Conservation (phyloP, 2,797 vertebrate genomes). For the Scolopax rusticola region DNA sequence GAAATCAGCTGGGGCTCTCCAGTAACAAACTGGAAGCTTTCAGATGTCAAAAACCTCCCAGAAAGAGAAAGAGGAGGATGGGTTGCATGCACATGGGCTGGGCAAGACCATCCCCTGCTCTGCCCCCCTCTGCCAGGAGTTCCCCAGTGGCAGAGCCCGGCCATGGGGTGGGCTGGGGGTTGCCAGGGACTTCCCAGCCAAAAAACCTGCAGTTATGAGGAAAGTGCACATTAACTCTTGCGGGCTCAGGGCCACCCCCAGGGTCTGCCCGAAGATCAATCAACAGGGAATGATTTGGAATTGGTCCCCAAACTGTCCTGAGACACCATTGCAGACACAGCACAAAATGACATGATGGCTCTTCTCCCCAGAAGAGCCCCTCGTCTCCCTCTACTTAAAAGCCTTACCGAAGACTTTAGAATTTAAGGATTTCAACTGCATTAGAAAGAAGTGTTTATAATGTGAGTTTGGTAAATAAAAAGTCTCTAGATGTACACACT, state of each 20-base stretch:
- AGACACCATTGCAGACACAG: neutral
- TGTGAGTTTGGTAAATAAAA: neutral
- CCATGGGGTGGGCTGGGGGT: neutral
- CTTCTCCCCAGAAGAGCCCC: neutral
- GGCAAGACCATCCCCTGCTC: too few species aligned
- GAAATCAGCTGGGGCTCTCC: slow-evolving; percentile 13
- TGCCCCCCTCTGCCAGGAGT: neutral
- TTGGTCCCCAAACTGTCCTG: neutral
- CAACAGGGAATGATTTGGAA: neutral
- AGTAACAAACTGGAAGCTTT: slow-evolving; percentile 45
- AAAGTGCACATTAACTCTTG: neutral
- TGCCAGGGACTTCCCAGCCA: neutral
- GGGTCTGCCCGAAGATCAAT: neutral
- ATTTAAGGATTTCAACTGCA: neutral
- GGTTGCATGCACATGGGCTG: neutral
- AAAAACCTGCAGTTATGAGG: neutral
- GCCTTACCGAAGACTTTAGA: neutral
- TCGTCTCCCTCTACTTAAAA: neutral
- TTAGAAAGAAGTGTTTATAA: neutral
- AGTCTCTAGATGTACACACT: neutral
- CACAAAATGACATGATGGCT: neutral
- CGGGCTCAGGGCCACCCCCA: neutral
- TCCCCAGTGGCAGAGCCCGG: neutral
- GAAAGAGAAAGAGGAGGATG: neutral
- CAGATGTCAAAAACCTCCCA: slow-evolving; percentile 22